Conservation (phyloP, 1,140 invertebrate species). For the Trichonephila clavata region DNA sequence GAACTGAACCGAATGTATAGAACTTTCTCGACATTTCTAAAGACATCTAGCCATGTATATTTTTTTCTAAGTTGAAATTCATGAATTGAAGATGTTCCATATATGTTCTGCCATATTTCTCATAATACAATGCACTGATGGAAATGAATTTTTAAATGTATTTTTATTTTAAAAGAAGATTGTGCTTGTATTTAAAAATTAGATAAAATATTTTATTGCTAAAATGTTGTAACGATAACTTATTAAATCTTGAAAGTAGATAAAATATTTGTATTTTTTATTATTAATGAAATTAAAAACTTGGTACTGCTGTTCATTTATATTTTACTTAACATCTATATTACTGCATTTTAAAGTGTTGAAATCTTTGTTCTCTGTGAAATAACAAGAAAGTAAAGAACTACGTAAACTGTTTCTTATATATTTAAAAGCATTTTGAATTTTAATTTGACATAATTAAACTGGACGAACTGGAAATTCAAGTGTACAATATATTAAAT, state of each 20-base stretch:
- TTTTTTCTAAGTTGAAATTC: slow-evolving; percentile 41
- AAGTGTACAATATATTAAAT: too few relatives aligned
- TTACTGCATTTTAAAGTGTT: too few relatives aligned
- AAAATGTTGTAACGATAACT: neutral
- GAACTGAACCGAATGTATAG: slow-evolving; percentile 56
- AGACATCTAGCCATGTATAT: slow-evolving; percentile 50
- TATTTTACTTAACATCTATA: too few relatives aligned
- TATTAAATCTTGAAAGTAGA: slow-evolving; percentile 16
- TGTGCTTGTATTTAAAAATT: slow-evolving; percentile 50
- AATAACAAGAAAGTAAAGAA: too few relatives aligned
- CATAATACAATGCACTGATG: slow-evolving; percentile 43
- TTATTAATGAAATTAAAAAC: neutral
- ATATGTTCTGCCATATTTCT: slow-evolving; percentile 62
- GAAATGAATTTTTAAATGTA: slow-evolving; percentile 59
- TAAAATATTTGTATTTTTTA: slow-evolving; percentile 61
- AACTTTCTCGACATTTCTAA: slow-evolving; percentile 41
- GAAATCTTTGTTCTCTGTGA: too few relatives aligned
- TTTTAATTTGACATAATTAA: too few relatives aligned
- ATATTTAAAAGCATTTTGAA: too few relatives aligned
- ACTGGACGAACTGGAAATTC: too few relatives aligned
- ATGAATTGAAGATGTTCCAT: slow-evolving; percentile 22
- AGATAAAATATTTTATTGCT: slow-evolving; percentile 60
- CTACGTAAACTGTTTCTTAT: too few relatives aligned
- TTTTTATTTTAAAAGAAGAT: slow-evolving; percentile 40
- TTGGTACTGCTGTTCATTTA: too few relatives aligned